A percentile compares a stretch with the other conserved stretches of the same genome.
These are phyloP conservation scores for Ariopsis seemanni DNA, from an alignment of 2,113 vertebrate species.

Conservation along the genomic window DNA sequence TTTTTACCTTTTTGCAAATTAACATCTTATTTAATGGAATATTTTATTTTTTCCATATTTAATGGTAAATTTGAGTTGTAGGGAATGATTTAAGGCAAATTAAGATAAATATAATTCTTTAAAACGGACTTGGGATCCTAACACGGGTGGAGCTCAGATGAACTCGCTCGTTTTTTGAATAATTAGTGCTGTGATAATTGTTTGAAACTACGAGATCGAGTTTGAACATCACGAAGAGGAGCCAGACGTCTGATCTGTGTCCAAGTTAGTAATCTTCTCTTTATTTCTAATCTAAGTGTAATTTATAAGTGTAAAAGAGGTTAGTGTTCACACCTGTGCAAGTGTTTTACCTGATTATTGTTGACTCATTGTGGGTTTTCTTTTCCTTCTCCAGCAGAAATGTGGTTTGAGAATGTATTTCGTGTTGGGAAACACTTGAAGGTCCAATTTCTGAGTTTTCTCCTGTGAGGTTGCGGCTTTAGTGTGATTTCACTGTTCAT, in stretches of 20 bases:
- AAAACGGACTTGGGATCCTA: not conserved
- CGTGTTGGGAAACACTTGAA: conserved; percentile 15
- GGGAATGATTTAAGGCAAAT: no score
- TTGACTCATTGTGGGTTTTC: not conserved
- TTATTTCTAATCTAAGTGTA: not conserved
- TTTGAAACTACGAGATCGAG: not conserved
- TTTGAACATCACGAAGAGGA: conserved; percentile 10
- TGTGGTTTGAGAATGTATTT: not conserved
- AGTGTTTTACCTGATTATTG: not conserved
- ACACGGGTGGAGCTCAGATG: not conserved
- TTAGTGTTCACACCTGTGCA: conserved; percentile 23
- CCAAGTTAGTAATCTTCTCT: conserved; percentile 14
- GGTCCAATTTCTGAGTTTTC: not conserved
- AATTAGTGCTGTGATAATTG: not conserved
- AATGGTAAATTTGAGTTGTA: no score
- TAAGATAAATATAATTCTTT: not conserved
- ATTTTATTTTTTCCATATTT: no score
- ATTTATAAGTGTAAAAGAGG: not conserved
- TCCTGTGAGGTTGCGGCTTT: conserved; percentile 58
- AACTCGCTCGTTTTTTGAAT: not conserved
- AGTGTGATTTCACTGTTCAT: conserved; percentile 49
- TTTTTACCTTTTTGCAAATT: not conserved
- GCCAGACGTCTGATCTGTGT: not conserved
- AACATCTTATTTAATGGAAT: not conserved
- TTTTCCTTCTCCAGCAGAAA: not conserved